Evolutionary conservation across 2,888 invertebrate genomes (phyloP).

Genomic region (Malthinus seriepunctatus): DNA sequence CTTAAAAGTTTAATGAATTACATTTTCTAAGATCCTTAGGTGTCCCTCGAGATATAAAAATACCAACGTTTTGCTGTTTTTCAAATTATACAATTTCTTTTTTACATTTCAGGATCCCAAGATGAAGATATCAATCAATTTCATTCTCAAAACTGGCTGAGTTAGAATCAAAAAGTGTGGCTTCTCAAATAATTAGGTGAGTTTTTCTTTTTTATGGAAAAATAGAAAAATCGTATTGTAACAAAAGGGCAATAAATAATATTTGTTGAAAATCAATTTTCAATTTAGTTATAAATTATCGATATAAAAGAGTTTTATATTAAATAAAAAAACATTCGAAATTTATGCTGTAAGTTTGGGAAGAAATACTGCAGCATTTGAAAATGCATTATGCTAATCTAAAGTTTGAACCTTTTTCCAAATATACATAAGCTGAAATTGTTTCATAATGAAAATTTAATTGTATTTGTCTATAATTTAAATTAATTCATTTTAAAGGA

Average conservation of each 20-base stretch:
- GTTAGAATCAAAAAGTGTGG: slow-evolving; percentile 16
- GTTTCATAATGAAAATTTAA: too few species aligned
- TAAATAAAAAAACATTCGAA: slow-evolving; percentile 8
- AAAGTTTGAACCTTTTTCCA: not conserved
- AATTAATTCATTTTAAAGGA: too few species aligned
- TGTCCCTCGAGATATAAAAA: slow-evolving; percentile 12
- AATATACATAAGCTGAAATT: too few species aligned
- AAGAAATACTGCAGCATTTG: not conserved
- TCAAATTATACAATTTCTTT: not conserved
- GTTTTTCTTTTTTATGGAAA: slow-evolving; percentile 3
- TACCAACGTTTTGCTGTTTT: slow-evolving; percentile 3
- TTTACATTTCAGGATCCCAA: slow-evolving; percentile 13
- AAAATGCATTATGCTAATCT: slow-evolving; percentile 1
- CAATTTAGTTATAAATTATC: slow-evolving; percentile 16
- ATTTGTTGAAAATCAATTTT: slow-evolving; percentile 11
- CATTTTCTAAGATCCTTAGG: slow-evolving; percentile 8
- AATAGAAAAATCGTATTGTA: not conserved
- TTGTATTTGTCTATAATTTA: too few species aligned
- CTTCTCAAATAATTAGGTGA: slow-evolving; percentile 27
- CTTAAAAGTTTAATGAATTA: slow-evolving; percentile 23
- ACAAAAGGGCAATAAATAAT: slow-evolving; percentile 9
- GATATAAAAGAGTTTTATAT: slow-evolving; percentile 6
- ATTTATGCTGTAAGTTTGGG: slow-evolving; percentile 13
- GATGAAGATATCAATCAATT: slow-evolving; percentile 5
- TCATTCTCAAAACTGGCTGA: slow-evolving; percentile 29